Conservation (phyloP, 1,140 invertebrate genomes). For the Neuroterus valhalla region DNA sequence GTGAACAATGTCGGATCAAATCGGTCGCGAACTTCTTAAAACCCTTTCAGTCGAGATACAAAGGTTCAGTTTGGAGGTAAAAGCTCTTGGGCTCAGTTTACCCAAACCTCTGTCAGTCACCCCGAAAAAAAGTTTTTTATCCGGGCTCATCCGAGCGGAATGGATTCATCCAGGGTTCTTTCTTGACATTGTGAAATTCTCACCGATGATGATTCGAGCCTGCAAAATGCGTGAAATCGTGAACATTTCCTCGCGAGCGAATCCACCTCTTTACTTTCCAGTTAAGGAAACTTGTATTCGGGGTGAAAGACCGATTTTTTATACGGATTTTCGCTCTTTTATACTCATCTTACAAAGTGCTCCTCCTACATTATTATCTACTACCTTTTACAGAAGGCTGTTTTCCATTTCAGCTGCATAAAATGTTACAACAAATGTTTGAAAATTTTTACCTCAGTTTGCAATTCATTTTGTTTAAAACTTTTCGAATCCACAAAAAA, state of each 20-base stretch:
- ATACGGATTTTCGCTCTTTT: conserved; percentile 26
- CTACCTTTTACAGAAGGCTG: background rate
- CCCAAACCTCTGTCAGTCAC: background rate
- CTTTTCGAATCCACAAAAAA: too few species aligned
- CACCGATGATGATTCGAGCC: conserved; percentile 14
- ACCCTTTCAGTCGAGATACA: conserved; percentile 16
- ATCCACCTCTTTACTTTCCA: conserved; percentile 28
- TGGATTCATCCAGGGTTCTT: conserved; percentile 19
- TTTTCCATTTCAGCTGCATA: background rate
- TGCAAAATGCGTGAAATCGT: conserved; percentile 30
- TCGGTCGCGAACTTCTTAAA: conserved; percentile 9
- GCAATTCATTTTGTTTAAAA: too few species aligned
- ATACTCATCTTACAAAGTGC: background rate
- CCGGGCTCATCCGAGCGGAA: conserved; percentile 2
- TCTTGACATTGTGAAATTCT: conserved; percentile 6
- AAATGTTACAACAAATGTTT: too few species aligned
- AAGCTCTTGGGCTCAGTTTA: background rate
- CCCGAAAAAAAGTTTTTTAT: background rate
- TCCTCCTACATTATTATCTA: background rate
- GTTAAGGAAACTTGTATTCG: conserved; percentile 27
- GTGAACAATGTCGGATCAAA: conserved; percentile 5
- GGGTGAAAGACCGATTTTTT: conserved; percentile 25
- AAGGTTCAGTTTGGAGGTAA: background rate
- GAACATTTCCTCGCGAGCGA: conserved; percentile 29
- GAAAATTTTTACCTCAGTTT: too few species aligned